Percentiles rank a stretch among this genome's conserved stretches.
phyloP scores from a whole-genome alignment of 2,888 invertebrate genomes.

The Priocnemis perturbator region DNA sequence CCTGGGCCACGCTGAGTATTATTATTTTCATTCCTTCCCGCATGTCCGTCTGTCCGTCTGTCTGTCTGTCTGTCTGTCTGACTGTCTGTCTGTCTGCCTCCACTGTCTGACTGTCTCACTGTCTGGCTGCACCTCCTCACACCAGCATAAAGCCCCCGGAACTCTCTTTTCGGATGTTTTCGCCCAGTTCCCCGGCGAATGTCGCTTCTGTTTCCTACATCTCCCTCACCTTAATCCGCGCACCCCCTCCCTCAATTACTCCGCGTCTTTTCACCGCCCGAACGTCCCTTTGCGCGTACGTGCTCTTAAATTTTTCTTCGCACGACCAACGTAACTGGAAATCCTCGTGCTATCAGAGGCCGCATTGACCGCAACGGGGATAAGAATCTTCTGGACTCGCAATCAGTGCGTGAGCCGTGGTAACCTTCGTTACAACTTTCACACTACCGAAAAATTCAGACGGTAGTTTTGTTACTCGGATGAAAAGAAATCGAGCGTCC shows the following conservation, averaged over 20 bases:
- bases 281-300: not conserved
- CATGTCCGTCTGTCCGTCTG: constrained; percentile 61
- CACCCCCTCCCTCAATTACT: constrained; percentile 30
- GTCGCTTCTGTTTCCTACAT: constrained; percentile 1
- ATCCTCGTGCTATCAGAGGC: not conserved
- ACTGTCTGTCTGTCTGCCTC: constrained; percentile 39
- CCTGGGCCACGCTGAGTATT: constrained; percentile 70
- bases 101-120: constrained; percentile 32
- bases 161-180: constrained; percentile 19
- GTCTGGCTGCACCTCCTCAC: constrained; percentile 48
- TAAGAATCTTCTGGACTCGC: too few relatives aligned
- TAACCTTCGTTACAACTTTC: too few relatives aligned
- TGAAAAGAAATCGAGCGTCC: too few relatives aligned
- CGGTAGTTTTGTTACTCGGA: too few relatives aligned
- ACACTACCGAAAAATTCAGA: too few relatives aligned
- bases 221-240: constrained; percentile 49
- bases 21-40: constrained; percentile 74
- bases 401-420: too few relatives aligned
- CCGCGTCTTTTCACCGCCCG: too few relatives aligned
- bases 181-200: not conserved
- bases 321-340: not conserved
- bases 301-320: not conserved
- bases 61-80: constrained; percentile 48
- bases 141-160: constrained; percentile 36
- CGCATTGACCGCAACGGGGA: too few relatives aligned